These are phyloP conservation scores for Hydrolagus colliei DNA, from an alignment of 2,797 vertebrate species.

Conservation along the genomic window DNA sequence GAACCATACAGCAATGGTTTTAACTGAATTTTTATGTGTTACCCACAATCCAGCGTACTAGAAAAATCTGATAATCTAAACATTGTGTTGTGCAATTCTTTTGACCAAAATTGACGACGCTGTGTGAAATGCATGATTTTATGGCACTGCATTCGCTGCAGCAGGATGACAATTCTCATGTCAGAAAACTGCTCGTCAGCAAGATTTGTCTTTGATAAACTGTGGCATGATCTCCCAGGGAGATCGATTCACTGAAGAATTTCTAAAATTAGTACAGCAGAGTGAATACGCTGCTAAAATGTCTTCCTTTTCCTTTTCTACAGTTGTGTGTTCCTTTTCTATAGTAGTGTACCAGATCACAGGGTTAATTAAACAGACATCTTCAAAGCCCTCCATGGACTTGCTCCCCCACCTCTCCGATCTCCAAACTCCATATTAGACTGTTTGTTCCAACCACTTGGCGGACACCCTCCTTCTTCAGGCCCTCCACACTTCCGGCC, in stretches of 20 bases:
- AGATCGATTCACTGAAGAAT: conserved; percentile 16
- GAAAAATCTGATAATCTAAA: conserved; percentile 24
- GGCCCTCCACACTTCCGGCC: no score
- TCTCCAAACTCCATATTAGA: no score
- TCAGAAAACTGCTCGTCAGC: conserved; percentile 24
- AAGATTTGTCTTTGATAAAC: conserved; percentile 20
- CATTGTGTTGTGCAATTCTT: conserved; percentile 27
- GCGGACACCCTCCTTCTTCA: no score
- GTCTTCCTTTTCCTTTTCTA: neutral
- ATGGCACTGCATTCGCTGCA: neutral
- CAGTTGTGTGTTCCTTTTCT: neutral
- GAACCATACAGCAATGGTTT: conserved; percentile 28
- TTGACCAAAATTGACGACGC: neutral
- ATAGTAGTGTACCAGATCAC: neutral
- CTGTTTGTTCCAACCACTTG: no score
- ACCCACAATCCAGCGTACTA: conserved; percentile 21
- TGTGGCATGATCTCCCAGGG: conserved; percentile 30
- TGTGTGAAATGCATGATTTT: conserved; percentile 17
- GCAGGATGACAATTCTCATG: conserved; percentile 25
- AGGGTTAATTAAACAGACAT: neutral
- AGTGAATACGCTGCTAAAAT: neutral
- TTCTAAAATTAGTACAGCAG: conserved; percentile 10
- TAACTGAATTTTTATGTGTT: conserved; percentile 27
- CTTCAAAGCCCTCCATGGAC: neutral
- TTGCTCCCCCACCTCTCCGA: no score